Evolutionary conservation across 2,888 invertebrate genomes (phyloP), one percentile per base, ranked within the genome.

Genomic region (Ormyrus thymus): DNA sequence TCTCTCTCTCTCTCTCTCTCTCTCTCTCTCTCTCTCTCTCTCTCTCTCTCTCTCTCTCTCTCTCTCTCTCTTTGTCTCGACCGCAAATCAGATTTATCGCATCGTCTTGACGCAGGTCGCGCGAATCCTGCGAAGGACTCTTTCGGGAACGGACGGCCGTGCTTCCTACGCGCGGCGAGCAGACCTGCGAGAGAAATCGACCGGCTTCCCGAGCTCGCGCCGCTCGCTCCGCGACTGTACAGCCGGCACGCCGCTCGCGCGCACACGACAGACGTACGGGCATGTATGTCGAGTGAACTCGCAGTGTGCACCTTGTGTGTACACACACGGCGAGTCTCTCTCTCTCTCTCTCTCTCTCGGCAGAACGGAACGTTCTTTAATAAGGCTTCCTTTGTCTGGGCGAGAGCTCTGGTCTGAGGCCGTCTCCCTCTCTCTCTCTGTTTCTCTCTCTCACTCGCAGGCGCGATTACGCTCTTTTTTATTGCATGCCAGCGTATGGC

Each of bases 301-400:
- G 29, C 29, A 29, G 29, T 29, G 29, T 29, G 29, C 29, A 29
- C 29, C 29, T 29, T 29, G 13, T 76, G 53, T 15, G 46, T 45
- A 58, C 48, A 58, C 45, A 56, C 11, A 56, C 48, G 45, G 13
- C 74, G 50, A 8, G 58, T 65, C 29, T 29, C 29, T 29, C 29
- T 29, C n/a, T n/a, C n/a, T n/a, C n/a, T n/a, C n/a, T n/a, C 2
- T 29, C 29, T 29, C 29, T 29, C 29, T 3, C 29, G 29, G 29
- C 29, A 29, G 29, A 29, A 29, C 29, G 29, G 29, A 43, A 58
- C 50, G 50, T 64, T 61, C 55, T 69, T 69, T 76, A 69, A 70
- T 64, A 70, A 70, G 64, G 70, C 55, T 76, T 64, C 76, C 76
- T 70, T 76, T 76, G 75, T 75, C 59, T 68, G 29, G 29, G 29